Evolutionary conservation across 2,888 invertebrate genomes (phyloP).

Genomic region (Ischnura elegans): DNA sequence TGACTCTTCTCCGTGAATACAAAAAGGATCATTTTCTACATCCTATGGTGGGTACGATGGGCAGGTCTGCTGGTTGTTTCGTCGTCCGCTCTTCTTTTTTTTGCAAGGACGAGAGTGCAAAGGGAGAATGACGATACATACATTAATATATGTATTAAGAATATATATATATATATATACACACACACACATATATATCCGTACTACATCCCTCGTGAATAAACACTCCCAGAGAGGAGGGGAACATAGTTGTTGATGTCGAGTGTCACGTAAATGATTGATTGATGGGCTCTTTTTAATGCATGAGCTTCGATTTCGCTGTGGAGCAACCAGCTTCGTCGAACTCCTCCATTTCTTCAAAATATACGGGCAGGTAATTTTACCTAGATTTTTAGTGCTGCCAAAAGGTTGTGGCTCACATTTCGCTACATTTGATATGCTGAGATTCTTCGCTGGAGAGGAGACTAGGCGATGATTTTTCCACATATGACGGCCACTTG

Average conservation of each 20-base stretch:
- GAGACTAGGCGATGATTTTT: too few relatives aligned
- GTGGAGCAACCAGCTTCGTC: not conserved
- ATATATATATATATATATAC: too few relatives aligned
- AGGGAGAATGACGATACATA: too few relatives aligned
- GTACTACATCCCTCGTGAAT: not conserved
- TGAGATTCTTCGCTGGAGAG: too few relatives aligned
- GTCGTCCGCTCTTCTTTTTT: too few relatives aligned
- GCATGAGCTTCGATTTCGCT: not conserved
- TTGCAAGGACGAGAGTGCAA: too few relatives aligned
- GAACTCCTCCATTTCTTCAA: not conserved
- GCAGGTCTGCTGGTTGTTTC: not conserved
- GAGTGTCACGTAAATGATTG: not conserved
- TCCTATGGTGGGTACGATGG: not conserved
- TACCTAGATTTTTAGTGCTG: not conserved
- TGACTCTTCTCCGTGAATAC: slow-evolving; percentile 46
- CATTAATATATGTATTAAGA: too few relatives aligned
- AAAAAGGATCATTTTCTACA: slow-evolving; percentile 47
- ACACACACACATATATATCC: too few relatives aligned
- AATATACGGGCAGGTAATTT: not conserved
- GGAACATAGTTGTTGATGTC: slow-evolving; percentile 40
- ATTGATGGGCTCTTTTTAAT: slow-evolving; percentile 14
- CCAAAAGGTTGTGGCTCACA: not conserved
- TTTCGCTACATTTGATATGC: too few relatives aligned
- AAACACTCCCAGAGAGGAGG: not conserved
- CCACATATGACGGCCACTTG: too few relatives aligned